phyloP scores from a whole-genome alignment of 1,140 invertebrate genomes.

The Archegozetes longisetosus region DNA sequence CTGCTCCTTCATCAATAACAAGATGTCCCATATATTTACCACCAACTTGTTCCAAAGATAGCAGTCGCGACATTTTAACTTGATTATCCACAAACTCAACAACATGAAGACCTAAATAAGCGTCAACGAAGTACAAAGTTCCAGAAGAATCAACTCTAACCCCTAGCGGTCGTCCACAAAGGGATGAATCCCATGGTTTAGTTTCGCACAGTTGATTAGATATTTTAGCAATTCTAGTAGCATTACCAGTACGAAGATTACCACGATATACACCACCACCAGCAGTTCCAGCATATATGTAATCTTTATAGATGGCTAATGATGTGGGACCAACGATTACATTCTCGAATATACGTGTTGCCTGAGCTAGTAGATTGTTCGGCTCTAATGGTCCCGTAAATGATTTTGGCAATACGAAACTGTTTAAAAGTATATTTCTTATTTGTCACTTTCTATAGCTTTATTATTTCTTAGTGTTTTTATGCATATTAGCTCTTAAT shows the following conservation, averaged over 20 bases:
- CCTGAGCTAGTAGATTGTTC: slow-evolving; percentile 44
- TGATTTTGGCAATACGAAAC: slow-evolving; percentile 7
- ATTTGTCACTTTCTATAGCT: too few species aligned
- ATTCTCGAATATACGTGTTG: slow-evolving; percentile 42
- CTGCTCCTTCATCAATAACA: slow-evolving; percentile 10
- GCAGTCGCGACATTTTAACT: not conserved
- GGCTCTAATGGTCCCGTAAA: slow-evolving; percentile 38
- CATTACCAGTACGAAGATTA: slow-evolving; percentile 11
- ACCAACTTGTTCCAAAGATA: slow-evolving; percentile 8
- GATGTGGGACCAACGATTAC: slow-evolving; percentile 49
- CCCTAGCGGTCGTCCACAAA: slow-evolving; percentile 65
- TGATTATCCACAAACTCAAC: not conserved
- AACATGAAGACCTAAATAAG: slow-evolving; percentile 46
- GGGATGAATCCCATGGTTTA: slow-evolving; percentile 25
- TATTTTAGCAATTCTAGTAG: slow-evolving; percentile 16
- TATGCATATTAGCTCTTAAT: too few species aligned
- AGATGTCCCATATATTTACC: slow-evolving; percentile 14
- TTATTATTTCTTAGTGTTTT: too few species aligned
- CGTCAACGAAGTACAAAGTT: slow-evolving; percentile 51
- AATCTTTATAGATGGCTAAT: slow-evolving; percentile 42
- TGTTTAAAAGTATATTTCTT: too few species aligned
- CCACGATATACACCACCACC: slow-evolving; percentile 10
- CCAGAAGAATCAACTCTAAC: slow-evolving; percentile 53
- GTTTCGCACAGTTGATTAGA: slow-evolving; percentile 2
- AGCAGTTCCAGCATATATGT: slow-evolving; percentile 11